Percentiles rank a stretch among this genome's conserved stretches.
phyloP scores from a whole-genome alignment of 2,888 invertebrate species.

The Megalurothrips usitatus region DNA sequence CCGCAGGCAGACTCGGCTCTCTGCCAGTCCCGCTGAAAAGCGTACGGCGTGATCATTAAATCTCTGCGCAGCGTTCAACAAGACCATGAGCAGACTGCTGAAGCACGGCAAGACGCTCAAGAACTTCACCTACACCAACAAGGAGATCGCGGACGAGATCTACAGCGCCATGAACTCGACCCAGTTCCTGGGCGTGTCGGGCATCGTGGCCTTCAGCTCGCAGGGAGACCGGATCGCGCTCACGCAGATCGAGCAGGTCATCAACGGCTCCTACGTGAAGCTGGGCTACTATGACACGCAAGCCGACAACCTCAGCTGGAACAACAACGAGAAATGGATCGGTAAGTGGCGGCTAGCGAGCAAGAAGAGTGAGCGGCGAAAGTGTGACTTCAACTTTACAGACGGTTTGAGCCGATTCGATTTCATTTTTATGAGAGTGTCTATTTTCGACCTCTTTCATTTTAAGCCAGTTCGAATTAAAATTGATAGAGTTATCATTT shows the following conservation, averaged over 20 bases:
- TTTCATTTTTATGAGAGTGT: no score
- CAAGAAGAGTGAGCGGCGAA: no score
- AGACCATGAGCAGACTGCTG: conserved; percentile 84
- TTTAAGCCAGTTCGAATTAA: no score
- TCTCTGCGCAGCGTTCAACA: conserved; percentile 77
- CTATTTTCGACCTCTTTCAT: no score
- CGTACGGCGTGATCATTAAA: background rate
- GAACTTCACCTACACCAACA: conserved; percentile 93
- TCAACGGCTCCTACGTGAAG: conserved; percentile 88
- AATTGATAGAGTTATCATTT: no score
- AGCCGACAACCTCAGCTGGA: conserved; percentile 92
- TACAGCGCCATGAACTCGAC: conserved; percentile 98
- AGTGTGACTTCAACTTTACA: no score
- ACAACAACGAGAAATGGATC: conserved; percentile 84
- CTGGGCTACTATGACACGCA: conserved; percentile 96
- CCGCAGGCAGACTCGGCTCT: no score
- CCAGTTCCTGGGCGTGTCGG: conserved; percentile 95
- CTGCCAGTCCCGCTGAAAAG: no score
- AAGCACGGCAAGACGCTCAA: conserved; percentile 78
- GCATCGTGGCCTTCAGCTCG: conserved; percentile 95
- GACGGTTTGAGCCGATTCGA: no score
- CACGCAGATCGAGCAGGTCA: conserved; percentile 96
- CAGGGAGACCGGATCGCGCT: conserved; percentile 97
- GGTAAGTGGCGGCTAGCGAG: conserved; percentile 57
- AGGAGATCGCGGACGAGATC: conserved; percentile 90